Evolutionary conservation across 2,888 invertebrate species (phyloP).

Genomic region (Tetragnatha montana): DNA sequence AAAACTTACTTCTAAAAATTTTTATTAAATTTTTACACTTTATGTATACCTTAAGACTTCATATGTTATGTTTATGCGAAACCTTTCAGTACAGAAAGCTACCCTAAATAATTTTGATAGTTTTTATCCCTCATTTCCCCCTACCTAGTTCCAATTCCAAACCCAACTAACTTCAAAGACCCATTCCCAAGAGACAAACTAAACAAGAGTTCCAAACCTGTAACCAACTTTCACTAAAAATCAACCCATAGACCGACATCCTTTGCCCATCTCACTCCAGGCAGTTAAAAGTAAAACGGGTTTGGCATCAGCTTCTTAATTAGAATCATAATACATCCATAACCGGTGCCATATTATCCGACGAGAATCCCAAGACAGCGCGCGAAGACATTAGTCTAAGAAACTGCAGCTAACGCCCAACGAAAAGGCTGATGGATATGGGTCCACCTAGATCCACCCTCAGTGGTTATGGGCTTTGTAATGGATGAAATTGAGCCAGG

Average conservation of each 20-base stretch:
- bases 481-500: conserved; percentile 30
- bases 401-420: background rate
- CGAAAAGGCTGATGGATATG: conserved; percentile 15
- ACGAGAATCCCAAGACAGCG: conserved; percentile 53
- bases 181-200: too few relatives aligned
- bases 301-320: conserved; percentile 56
- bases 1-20: too few relatives aligned
- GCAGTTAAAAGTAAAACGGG: conserved; percentile 49
- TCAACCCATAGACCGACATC: conserved; percentile 14
- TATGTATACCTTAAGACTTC: too few relatives aligned
- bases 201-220: too few relatives aligned
- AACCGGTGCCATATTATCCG: conserved; percentile 44
- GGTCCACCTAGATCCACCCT: conserved; percentile 38
- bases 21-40: too few relatives aligned
- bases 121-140: conserved; percentile 2
- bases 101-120: background rate
- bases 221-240: background rate
- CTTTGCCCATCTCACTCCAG: conserved; percentile 4
- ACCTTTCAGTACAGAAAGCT: too few relatives aligned
- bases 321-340: conserved; percentile 60
- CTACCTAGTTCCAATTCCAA: background rate
- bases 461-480: conserved; percentile 50
- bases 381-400: conserved; percentile 36
- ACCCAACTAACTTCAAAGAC: too few relatives aligned
- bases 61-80: too few relatives aligned